These are phyloP conservation scores for Papilio helenus DNA, from an alignment of 1,140 invertebrate species.

Conservation along the genomic window DNA sequence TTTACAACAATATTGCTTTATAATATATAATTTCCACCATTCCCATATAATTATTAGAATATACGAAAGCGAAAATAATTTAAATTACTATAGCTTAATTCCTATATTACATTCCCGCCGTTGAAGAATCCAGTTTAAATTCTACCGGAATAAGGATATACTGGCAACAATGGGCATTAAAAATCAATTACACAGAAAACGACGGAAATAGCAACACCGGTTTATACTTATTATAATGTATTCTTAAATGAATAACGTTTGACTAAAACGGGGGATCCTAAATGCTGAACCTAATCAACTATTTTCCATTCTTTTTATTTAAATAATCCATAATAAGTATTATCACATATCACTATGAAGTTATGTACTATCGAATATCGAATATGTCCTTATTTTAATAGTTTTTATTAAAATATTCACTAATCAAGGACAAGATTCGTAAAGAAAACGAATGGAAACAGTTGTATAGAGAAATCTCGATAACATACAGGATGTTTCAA, in stretches of 20 bases:
- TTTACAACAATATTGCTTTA: conserved; percentile 54
- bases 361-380: conserved; percentile 37
- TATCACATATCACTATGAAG: conserved; percentile 74
- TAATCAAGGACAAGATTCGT: not conserved
- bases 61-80: conserved; percentile 58
- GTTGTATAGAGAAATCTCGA: conserved; percentile 41
- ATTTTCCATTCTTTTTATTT: conserved; percentile 55
- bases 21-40: conserved; percentile 44
- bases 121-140: conserved; percentile 31
- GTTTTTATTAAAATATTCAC: not conserved
- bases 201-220: conserved; percentile 59
- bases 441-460: conserved; percentile 38
- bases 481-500: conserved; percentile 51
- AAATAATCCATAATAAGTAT: conserved; percentile 61
- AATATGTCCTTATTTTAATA: not conserved
- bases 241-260: conserved; percentile 56
- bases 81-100: conserved; percentile 57
- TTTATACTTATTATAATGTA: conserved; percentile 55
- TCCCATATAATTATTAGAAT: conserved; percentile 37
- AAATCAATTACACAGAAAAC: conserved; percentile 40
- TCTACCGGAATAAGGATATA: conserved; percentile 35
- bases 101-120: conserved; percentile 58
- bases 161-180: conserved; percentile 57
- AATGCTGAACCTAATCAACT: conserved; percentile 69
- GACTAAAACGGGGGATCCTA: conserved; percentile 63